Evolutionary conservation across 2,797 vertebrate species (phyloP).

Genomic region (Hylomyscus alleni): DNA sequence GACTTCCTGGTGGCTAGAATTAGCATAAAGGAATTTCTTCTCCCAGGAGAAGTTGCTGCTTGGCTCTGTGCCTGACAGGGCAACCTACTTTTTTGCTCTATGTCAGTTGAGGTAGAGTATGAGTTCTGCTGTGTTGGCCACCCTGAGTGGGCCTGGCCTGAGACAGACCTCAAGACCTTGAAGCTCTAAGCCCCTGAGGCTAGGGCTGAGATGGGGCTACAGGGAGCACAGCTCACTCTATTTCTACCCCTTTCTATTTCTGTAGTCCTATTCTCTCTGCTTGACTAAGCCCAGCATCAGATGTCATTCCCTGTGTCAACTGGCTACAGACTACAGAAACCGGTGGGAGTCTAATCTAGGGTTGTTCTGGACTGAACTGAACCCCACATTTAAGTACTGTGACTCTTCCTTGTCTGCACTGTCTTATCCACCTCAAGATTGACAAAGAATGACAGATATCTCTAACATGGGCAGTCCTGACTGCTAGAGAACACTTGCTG

Average conservation of each 20-base stretch:
- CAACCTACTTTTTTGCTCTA: constrained; percentile 42
- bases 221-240: background rate
- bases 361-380: background rate
- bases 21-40: constrained; percentile 66
- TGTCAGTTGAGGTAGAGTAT: background rate
- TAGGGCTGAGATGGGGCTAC: background rate
- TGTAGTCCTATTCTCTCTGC: background rate
- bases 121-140: background rate
- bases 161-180: background rate
- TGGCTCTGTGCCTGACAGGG: background rate
- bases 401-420: background rate
- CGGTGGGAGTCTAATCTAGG: background rate
- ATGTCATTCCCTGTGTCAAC: background rate
- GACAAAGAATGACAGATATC: background rate
- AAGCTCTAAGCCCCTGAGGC: background rate
- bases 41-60: background rate
- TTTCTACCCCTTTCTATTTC: background rate
- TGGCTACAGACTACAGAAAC: background rate
- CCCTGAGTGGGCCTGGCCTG: background rate
- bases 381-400: background rate
- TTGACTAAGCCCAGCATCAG: constrained; percentile 52
- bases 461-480: background rate
- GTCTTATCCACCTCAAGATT: background rate
- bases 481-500: background rate
- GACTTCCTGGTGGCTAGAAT: constrained; percentile 70